Conservation (phyloP, 2,797 vertebrate species). For the Acomys russatus region DNA sequence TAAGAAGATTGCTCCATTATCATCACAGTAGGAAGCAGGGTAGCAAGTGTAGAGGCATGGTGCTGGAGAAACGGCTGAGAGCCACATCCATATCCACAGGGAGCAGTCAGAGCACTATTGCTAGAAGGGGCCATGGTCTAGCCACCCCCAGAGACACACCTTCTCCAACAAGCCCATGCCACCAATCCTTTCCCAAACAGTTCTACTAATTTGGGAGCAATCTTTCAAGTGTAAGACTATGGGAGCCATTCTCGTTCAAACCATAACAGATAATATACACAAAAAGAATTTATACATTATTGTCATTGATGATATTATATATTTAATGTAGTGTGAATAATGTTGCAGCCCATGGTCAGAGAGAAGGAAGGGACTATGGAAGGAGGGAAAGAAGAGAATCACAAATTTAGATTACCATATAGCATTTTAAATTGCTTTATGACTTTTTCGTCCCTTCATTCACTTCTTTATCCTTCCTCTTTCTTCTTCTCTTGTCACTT, state of each 20-base stretch:
- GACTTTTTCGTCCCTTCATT: fast-evolving
- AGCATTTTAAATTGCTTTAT: not conserved
- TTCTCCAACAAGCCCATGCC: not conserved
- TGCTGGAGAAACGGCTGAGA: not conserved
- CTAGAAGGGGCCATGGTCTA: not conserved
- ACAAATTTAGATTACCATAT: not conserved
- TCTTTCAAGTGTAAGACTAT: not conserved
- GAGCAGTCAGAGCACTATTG: not conserved
- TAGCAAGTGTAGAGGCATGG: too few species aligned
- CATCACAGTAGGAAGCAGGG: too few species aligned
- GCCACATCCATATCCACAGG: not conserved
- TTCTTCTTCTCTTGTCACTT: not conserved
- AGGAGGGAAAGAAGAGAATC: not conserved
- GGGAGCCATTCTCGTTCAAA: not conserved
- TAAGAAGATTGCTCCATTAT: not conserved
- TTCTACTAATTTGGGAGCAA: not conserved
- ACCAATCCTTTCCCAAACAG: too few species aligned
- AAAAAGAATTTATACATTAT: conserved; percentile 52
- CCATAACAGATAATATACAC: not conserved
- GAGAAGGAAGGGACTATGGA: not conserved
- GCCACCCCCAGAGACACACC: not conserved
- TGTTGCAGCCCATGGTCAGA: conserved; percentile 22
- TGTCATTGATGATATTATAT: not conserved
- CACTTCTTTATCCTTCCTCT: too few species aligned
- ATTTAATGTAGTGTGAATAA: not conserved